These are phyloP conservation scores for Nothobranchius kuhntae DNA, from an alignment of 2,113 vertebrate species.

Conservation along the genomic window DNA sequence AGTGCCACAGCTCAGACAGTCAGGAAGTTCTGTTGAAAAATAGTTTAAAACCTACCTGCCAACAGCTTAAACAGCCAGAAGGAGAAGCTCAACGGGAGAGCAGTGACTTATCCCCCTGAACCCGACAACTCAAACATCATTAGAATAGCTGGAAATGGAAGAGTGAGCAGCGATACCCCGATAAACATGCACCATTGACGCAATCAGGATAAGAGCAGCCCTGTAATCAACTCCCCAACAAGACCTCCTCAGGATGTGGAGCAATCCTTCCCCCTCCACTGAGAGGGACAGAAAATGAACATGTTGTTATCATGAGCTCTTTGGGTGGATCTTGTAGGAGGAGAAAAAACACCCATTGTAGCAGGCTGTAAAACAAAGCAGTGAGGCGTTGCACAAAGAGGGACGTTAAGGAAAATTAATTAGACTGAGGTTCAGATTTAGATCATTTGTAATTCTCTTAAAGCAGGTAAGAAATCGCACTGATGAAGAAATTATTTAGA, in stretches of 20 bases:
- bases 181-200: conserved; percentile 23
- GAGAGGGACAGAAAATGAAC: conserved; percentile 51
- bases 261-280: conserved; percentile 19
- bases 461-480: background rate
- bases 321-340: conserved; percentile 40
- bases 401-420: conserved; percentile 3
- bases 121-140: conserved; percentile 38
- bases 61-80: conserved; percentile 54
- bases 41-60: conserved; percentile 31
- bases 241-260: conserved; percentile 12
- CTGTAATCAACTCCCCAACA: conserved; percentile 27
- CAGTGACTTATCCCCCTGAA: conserved; percentile 57
- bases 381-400: background rate
- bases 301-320: conserved; percentile 44
- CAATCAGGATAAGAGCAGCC: conserved; percentile 3
- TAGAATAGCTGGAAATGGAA: conserved; percentile 24
- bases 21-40: conserved; percentile 43
- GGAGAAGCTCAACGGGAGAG: conserved; percentile 54
- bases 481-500: background rate
- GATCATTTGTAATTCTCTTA: background rate
- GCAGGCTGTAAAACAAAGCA: conserved; percentile 16
- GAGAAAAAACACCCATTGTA: conserved; percentile 12
- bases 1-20: conserved; percentile 42
- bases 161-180: conserved; percentile 23
- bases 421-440: background rate